Evolutionary conservation across 2,888 invertebrate genomes (phyloP).

Genomic region (Epistrophe eligans): DNA sequence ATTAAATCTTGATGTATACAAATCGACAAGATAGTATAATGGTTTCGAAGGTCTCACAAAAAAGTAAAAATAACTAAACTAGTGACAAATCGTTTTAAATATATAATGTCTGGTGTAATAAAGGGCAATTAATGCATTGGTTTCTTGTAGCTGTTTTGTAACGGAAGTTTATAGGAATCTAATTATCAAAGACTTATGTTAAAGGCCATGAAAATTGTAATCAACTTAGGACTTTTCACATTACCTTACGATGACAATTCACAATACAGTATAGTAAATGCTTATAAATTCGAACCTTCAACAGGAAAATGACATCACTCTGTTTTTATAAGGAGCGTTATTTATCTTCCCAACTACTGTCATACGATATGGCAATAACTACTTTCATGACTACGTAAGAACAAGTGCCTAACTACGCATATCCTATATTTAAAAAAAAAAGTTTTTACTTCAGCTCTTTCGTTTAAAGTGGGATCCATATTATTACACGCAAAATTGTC

Average conservation of each 20-base stretch:
- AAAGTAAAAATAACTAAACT: background rate
- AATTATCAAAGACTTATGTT: too few relatives aligned
- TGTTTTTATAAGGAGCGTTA: too few relatives aligned
- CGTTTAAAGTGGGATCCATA: background rate
- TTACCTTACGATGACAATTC: too few relatives aligned
- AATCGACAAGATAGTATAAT: constrained; percentile 9
- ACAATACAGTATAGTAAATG: too few relatives aligned
- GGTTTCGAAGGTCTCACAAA: background rate
- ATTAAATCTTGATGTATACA: constrained; percentile 39
- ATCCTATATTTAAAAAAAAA: background rate
- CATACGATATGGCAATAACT: too few relatives aligned
- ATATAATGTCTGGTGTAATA: constrained; percentile 18
- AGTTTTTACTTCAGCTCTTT: constrained; percentile 51
- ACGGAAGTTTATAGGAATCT: background rate
- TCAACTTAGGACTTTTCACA: too few relatives aligned
- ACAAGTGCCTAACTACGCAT: background rate
- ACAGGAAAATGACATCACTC: too few relatives aligned
- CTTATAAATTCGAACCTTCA: too few relatives aligned
- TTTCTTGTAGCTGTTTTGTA: background rate
- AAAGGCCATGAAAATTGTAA: too few relatives aligned
- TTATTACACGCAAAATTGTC: background rate
- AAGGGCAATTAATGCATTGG: background rate
- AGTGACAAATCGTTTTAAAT: background rate
- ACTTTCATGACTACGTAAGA: background rate
- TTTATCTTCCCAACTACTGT: too few relatives aligned